A percentile compares a stretch with the other conserved stretches of the same genome.
phyloP scores from a whole-genome alignment of 2,113 vertebrate genomes.

The Neogobius melanostomus region DNA sequence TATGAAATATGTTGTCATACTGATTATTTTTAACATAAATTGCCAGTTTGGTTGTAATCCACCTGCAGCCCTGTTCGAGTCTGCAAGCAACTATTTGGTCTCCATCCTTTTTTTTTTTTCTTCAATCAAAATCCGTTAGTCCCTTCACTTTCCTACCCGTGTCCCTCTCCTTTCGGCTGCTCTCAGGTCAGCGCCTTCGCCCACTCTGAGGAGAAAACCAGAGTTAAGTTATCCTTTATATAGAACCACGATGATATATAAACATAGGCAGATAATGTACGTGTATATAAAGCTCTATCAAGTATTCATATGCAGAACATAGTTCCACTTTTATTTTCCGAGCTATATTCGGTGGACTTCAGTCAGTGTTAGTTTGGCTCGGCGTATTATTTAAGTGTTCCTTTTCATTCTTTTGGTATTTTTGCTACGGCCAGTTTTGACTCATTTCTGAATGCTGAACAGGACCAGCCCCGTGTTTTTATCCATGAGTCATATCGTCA shows the following conservation, averaged over 20 bases:
- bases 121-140: background rate
- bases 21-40: no score
- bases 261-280: constrained; percentile 62
- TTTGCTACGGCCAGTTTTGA: constrained; percentile 31
- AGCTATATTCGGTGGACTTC: constrained; percentile 77
- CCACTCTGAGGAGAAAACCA: constrained; percentile 34
- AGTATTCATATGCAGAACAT: constrained; percentile 74
- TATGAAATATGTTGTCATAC: no score
- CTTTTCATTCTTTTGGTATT: constrained; percentile 46
- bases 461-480: constrained; percentile 8
- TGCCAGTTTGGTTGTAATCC: no score
- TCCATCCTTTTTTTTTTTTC: no score
- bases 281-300: constrained; percentile 75
- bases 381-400: constrained; percentile 47
- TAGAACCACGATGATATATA: constrained; percentile 69
- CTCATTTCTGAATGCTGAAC: constrained; percentile 10
- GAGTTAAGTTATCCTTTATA: constrained; percentile 69
- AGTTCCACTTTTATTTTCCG: constrained; percentile 74
- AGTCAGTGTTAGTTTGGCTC: constrained; percentile 60
- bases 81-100: no score
- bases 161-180: constrained; percentile 11
- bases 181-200: constrained; percentile 39
- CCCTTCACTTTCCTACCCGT: background rate
- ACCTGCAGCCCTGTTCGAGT: no score
- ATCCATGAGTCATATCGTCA: constrained; percentile 19